Percentiles rank a stretch among this genome's conserved stretches.
Conservation (phyloP, 2,113 vertebrate genomes). For the Chauna torquata region DNA sequence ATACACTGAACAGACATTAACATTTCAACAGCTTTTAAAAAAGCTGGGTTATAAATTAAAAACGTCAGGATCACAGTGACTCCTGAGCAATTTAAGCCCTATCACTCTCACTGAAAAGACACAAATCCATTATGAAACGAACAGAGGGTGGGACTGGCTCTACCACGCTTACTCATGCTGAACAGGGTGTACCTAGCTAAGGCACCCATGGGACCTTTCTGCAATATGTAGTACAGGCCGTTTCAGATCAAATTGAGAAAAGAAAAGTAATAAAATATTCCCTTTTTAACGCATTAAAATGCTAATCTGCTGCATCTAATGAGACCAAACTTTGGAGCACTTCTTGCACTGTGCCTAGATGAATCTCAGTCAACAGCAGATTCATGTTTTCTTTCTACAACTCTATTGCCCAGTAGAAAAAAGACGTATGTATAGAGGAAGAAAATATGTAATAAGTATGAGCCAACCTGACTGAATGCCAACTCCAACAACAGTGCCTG, state of each 20-base stretch:
- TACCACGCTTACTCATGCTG: background rate
- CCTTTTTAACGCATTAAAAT: background rate
- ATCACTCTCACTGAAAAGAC: background rate
- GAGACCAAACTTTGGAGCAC: background rate
- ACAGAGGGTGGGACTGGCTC: background rate
- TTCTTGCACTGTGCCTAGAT: background rate
- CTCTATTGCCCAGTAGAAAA: background rate
- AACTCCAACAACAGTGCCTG: background rate
- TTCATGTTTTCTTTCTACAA: background rate
- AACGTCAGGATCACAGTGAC: background rate
- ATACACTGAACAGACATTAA: background rate
- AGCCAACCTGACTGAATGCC: background rate
- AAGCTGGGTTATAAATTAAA: background rate
- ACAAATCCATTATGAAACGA: background rate
- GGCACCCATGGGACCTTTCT: background rate
- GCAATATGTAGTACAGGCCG: background rate
- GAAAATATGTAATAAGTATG: background rate
- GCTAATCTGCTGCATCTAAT: background rate
- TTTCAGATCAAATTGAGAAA: background rate
- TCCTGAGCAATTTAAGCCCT: background rate
- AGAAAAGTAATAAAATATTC: background rate
- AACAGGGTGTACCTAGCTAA: slow-evolving; percentile 9
- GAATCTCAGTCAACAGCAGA: background rate
- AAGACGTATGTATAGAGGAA: background rate
- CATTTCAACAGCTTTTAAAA: slow-evolving; percentile 5